phyloP scores from a whole-genome alignment of 2,888 invertebrate species.

The Agrypnus murinus region DNA sequence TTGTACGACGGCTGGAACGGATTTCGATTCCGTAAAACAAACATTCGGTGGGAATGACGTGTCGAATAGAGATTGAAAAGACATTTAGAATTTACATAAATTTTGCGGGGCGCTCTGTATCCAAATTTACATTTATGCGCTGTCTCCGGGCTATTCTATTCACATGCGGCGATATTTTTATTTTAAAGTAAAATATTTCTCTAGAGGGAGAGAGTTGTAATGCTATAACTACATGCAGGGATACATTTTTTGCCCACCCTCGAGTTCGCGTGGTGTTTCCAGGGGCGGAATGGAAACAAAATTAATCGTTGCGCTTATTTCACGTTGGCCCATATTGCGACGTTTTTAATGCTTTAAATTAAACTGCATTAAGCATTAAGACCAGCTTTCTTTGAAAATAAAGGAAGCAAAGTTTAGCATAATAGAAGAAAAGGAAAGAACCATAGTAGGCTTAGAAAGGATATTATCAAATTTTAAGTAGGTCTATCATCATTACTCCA shows the following conservation, averaged over 20 bases:
- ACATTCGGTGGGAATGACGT: slow-evolving; percentile 57
- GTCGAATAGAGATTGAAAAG: slow-evolving; percentile 59
- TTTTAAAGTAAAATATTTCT: slow-evolving; percentile 52
- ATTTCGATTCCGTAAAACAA: slow-evolving; percentile 55
- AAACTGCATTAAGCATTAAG: slow-evolving; percentile 34
- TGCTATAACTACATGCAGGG: slow-evolving; percentile 44
- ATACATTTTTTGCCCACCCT: slow-evolving; percentile 38
- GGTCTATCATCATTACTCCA: slow-evolving; percentile 20
- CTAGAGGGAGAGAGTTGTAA: slow-evolving; percentile 44
- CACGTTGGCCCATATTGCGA: slow-evolving; percentile 31
- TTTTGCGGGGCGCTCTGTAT: slow-evolving; percentile 54
- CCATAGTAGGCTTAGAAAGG: not conserved
- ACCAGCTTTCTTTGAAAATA: slow-evolving; percentile 4
- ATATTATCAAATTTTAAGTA: slow-evolving; percentile 26
- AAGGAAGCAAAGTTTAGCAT: too few species aligned
- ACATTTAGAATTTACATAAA: slow-evolving; percentile 59
- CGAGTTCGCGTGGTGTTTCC: slow-evolving; percentile 5
- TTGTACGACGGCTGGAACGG: slow-evolving; percentile 43
- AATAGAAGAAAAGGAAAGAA: not conserved
- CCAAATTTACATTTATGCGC: slow-evolving; percentile 53
- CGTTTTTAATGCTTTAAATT: slow-evolving; percentile 40
- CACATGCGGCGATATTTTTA: slow-evolving; percentile 51
- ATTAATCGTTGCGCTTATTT: slow-evolving; percentile 44
- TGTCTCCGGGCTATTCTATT: slow-evolving; percentile 54
- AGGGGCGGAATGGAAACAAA: slow-evolving; percentile 37